Percentiles rank a stretch among this genome's conserved stretches.
These are phyloP conservation scores for Tortrix viridana DNA, from an alignment of 2,888 invertebrate genomes.

Conservation along the genomic window DNA sequence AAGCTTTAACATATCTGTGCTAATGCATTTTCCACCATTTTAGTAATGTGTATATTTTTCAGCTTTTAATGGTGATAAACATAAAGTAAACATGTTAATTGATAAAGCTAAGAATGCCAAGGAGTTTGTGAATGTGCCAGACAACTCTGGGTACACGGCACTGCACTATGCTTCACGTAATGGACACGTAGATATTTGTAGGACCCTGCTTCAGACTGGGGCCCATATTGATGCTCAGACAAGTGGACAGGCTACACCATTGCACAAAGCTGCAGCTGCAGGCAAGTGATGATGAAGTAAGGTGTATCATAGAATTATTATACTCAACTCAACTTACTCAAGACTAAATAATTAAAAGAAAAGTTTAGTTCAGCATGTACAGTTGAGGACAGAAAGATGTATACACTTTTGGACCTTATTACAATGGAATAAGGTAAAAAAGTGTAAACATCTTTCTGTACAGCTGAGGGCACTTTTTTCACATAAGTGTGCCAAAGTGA, in stretches of 20 bases:
- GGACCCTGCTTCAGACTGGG: constrained; percentile 86
- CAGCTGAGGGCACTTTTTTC: too few species aligned
- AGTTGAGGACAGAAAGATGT: too few species aligned
- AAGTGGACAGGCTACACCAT: constrained; percentile 90
- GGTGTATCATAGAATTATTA: too few species aligned
- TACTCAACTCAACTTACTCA: too few species aligned
- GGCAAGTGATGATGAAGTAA: constrained; percentile 75
- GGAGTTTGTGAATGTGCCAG: constrained; percentile 85
- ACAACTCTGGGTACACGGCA: constrained; percentile 93
- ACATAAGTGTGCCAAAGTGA: too few species aligned
- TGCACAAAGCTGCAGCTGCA: constrained; percentile 92
- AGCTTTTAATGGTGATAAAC: constrained; percentile 91
- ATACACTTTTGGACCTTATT: too few species aligned
- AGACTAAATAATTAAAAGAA: too few species aligned
- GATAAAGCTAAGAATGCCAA: constrained; percentile 71
- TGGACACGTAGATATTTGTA: constrained; percentile 89
- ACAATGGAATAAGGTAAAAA: too few species aligned
- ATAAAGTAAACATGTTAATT: constrained; percentile 85
- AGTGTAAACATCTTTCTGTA: too few species aligned
- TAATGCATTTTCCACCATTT: too few species aligned
- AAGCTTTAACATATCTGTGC: too few species aligned
- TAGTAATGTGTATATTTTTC: constrained; percentile 41
- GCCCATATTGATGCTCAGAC: constrained; percentile 91
- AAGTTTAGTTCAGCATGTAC: too few species aligned
- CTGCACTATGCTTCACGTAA: constrained; percentile 95